phyloP scores from a whole-genome alignment of 2,113 vertebrate species.

The Turnix velox region DNA sequence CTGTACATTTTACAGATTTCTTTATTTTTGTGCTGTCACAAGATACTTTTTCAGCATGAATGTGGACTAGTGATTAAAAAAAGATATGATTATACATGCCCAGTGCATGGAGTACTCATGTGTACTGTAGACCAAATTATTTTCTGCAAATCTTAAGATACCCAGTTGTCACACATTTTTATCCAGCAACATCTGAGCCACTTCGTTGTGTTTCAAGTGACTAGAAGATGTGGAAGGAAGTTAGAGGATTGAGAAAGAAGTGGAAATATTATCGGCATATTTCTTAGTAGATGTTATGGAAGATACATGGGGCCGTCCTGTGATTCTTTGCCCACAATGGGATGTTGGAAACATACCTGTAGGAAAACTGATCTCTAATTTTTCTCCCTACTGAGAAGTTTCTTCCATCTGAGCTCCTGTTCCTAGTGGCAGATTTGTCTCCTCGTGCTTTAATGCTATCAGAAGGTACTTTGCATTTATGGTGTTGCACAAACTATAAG shows the following conservation, averaged over 20 bases:
- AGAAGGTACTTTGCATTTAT: not conserved
- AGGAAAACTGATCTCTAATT: not conserved
- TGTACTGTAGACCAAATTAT: not conserved
- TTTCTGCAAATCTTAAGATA: not conserved
- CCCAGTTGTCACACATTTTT: not conserved
- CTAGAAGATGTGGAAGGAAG: not conserved
- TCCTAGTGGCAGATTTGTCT: not conserved
- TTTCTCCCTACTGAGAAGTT: not conserved
- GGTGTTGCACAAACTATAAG: not conserved
- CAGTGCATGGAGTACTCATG: not conserved
- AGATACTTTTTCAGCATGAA: not conserved
- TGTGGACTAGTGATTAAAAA: not conserved
- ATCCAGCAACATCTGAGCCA: not conserved
- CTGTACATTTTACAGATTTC: not conserved
- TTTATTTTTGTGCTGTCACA: not conserved
- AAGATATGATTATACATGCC: accelerated
- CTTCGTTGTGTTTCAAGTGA: not conserved
- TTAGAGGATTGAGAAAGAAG: not conserved
- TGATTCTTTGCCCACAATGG: not conserved
- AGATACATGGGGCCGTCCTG: not conserved
- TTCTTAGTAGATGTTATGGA: not conserved
- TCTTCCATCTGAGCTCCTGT: not conserved
- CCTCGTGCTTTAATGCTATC: not conserved
- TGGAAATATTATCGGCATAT: not conserved
- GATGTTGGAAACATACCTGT: not conserved